A percentile compares a stretch with the other conserved stretches of the same genome.
phyloP scores from a whole-genome alignment of 1,140 invertebrate species.

The Diorhabda carinulata region DNA sequence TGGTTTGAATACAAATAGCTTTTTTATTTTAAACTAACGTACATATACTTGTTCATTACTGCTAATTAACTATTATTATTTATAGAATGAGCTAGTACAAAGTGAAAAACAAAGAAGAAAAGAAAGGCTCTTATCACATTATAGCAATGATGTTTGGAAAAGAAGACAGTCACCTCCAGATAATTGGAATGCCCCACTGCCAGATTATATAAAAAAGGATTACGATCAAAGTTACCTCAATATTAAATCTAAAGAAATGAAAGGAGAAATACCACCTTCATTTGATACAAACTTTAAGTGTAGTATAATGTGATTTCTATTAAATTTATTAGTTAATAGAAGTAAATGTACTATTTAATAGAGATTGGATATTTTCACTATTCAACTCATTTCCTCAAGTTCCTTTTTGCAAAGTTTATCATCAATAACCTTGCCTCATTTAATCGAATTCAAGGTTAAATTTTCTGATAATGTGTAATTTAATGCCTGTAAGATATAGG shows the following conservation, averaged over 20 bases:
- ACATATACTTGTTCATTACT: too few species aligned
- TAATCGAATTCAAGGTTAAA: too few species aligned
- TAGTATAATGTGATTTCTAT: slow-evolving; percentile 19
- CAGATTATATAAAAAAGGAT: slow-evolving; percentile 65
- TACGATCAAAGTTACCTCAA: slow-evolving; percentile 64
- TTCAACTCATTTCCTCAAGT: too few species aligned
- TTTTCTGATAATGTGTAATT: too few species aligned
- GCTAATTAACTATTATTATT: slow-evolving; percentile 18
- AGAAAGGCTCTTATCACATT: slow-evolving; percentile 61
- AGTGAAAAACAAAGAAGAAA: slow-evolving; percentile 66
- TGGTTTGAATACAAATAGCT: too few species aligned
- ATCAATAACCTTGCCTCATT: too few species aligned
- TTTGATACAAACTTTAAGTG: slow-evolving; percentile 33
- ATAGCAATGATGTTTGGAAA: slow-evolving; percentile 73
- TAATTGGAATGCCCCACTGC: slow-evolving; percentile 75
- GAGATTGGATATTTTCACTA: too few species aligned
- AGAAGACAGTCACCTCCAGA: slow-evolving; percentile 67
- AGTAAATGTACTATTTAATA: too few species aligned
- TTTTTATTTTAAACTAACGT: too few species aligned
- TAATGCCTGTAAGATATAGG: too few species aligned
- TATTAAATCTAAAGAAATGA: slow-evolving; percentile 59
- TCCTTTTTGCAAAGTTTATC: too few species aligned
- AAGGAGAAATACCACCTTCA: slow-evolving; percentile 47
- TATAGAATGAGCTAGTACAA: slow-evolving; percentile 62
- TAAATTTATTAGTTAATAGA: not conserved